Base-by-base conservation (phyloP, 2,797 vertebrate species). In the Oreochromis grahami region DNA sequence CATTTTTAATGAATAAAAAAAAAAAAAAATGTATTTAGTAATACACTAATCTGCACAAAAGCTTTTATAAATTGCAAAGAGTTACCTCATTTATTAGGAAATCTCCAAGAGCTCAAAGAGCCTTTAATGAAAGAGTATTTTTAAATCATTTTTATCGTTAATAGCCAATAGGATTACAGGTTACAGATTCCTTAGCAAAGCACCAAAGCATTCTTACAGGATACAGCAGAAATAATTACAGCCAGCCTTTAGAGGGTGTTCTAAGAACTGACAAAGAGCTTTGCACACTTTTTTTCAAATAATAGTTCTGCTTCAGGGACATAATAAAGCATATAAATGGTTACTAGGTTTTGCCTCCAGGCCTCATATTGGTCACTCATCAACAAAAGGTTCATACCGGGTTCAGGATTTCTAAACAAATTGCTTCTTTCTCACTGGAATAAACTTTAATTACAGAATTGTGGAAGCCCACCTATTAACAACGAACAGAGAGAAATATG, bases 131-230 rank as follows among this genome's bases (percentile, higher is more conserved):
- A 76, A 26, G 7, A 36, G 70, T 68, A 3, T 83, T 81, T 84
- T 70, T 2, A 83, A 84, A 51, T 78, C 12, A 24, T 80, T 87
- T 84, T 68, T 68, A 86, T 85, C 80, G 83, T 45, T 24, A 45
- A 85, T 78, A 48, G 85, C 80, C 76, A 29, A 80, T 81, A 43
- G 70, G 76, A 88, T 90, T 88, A 83, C 84, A 87, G 83, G 83
- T 85, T 81, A 53, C 77, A 84, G 78, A 78, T 52, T 70, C 41
- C 32, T 15, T 19, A 11, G 10, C 78, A 77, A 74, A 77, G 72
- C 26, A 21, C 52, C 51, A 56, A 70, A 17, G 38, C 14, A 9
- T 32, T 26, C 38, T 86, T 77, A 70, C 52, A 83, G 70, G 29
- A 81, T 32, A 8, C n/a, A 84, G 80, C 60, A 53, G 51, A 81